A percentile compares a stretch with the other conserved stretches of the same genome.
Conservation (phyloP, 2,113 vertebrate genomes). For the Phoenicopterus ruber region DNA sequence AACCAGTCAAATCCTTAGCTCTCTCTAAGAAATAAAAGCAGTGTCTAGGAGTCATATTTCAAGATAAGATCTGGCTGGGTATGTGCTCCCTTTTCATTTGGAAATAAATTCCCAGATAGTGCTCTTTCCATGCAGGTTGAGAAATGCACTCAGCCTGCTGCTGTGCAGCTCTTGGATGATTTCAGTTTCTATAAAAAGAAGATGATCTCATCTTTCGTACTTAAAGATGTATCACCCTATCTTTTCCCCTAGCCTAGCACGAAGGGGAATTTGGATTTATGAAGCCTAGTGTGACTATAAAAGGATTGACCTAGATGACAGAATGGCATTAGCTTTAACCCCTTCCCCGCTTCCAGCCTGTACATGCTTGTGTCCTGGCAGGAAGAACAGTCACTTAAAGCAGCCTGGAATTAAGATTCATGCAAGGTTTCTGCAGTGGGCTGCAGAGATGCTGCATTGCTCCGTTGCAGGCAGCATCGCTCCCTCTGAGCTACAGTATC, state of each 20-base stretch:
- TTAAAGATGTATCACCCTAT: conserved; percentile 39
- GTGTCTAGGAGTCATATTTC: neutral
- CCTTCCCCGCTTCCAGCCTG: neutral
- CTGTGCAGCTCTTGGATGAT: conserved; percentile 30
- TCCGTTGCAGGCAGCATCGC: neutral
- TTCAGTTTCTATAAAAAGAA: conserved; percentile 59
- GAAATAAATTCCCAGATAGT: conserved; percentile 14
- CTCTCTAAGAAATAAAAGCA: neutral
- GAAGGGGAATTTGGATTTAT: neutral
- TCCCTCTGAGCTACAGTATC: neutral
- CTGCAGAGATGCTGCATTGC: neutral
- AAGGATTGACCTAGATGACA: neutral
- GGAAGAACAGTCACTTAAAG: neutral
- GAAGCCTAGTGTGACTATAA: neutral
- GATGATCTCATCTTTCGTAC: conserved; percentile 45
- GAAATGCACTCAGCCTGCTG: conserved; percentile 17
- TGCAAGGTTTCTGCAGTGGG: neutral
- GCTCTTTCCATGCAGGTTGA: neutral
- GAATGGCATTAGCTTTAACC: conserved; percentile 11
- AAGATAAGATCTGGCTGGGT: neutral
- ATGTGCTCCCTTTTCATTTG: neutral
- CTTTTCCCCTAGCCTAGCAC: neutral
- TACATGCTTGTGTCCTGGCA: neutral
- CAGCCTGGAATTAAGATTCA: neutral
- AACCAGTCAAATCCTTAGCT: neutral